These are phyloP conservation scores for Petrocephalus zakoni DNA, from an alignment of 2,113 vertebrate species.

Conservation along the genomic window DNA sequence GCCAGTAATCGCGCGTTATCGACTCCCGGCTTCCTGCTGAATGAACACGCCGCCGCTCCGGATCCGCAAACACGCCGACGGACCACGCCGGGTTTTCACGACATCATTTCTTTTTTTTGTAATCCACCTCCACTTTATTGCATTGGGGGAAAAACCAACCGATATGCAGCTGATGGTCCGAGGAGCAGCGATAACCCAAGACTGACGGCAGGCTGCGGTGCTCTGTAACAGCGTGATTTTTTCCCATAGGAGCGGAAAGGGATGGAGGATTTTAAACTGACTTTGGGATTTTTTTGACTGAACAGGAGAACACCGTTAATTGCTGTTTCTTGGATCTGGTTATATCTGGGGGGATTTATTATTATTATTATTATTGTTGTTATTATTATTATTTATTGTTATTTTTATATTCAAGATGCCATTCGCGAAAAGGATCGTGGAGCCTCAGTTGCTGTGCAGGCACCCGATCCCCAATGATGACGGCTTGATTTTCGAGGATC, in stretches of 20 bases:
- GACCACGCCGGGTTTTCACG: conserved; percentile 48
- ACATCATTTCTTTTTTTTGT: conserved; percentile 32
- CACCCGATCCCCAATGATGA: conserved; percentile 71
- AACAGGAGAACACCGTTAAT: conserved; percentile 57
- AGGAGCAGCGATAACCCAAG: conserved; percentile 38
- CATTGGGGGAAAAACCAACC: conserved; percentile 40
- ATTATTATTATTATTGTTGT: conserved; percentile 10
- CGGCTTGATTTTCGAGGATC: conserved; percentile 72
- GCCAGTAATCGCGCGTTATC: background rate
- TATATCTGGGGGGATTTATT: conserved; percentile 39
- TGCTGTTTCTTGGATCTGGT: conserved; percentile 45
- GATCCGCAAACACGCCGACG: conserved; percentile 24
- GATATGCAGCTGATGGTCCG: conserved; percentile 56
- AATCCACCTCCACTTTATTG: conserved; percentile 49
- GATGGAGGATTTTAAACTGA: conserved; percentile 66
- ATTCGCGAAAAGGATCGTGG: conserved; percentile 89
- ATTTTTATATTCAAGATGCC: conserved; percentile 72
- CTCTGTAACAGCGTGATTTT: conserved; percentile 50
- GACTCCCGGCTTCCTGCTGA: conserved; percentile 20
- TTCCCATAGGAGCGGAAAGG: conserved; percentile 35
- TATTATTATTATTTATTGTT: conserved; percentile 1
- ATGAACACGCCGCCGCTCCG: conserved; percentile 28
- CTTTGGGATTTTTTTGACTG: conserved; percentile 65
- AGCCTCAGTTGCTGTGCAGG: conserved; percentile 89
- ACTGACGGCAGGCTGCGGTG: conserved; percentile 30